phyloP scores from a whole-genome alignment of 2,888 invertebrate species.

The Dicyrtomina minuta region DNA sequence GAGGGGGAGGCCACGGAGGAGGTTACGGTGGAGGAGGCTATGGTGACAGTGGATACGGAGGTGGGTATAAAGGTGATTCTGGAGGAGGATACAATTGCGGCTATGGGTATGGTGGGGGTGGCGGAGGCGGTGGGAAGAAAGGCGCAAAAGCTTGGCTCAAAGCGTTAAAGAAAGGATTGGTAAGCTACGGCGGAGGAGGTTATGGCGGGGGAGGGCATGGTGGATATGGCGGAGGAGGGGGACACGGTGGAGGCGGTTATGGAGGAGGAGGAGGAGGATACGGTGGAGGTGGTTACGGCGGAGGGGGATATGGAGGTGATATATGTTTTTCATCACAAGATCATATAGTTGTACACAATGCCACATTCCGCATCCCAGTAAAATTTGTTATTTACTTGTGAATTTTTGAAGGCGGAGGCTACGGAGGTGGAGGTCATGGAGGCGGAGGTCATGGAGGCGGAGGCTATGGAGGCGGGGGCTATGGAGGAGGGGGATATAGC shows the following conservation, averaged over 20 bases:
- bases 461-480: neutral
- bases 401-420: no score
- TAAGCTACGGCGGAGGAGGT: neutral
- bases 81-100: slow-evolving; percentile 8
- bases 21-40: slow-evolving; percentile 8
- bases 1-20: slow-evolving; percentile 7
- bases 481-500: slow-evolving; percentile 8
- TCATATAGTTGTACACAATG: neutral
- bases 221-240: neutral
- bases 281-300: neutral
- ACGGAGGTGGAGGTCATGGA: slow-evolving; percentile 21
- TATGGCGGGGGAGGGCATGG: neutral
- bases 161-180: slow-evolving; percentile 20
- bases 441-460: slow-evolving; percentile 12
- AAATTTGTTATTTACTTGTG: neutral
- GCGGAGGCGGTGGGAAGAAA: slow-evolving; percentile 3
- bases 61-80: neutral
- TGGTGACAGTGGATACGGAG: slow-evolving; percentile 12
- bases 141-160: slow-evolving; percentile 17
- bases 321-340: neutral
- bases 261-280: slow-evolving; percentile 14
- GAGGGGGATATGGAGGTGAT: neutral
- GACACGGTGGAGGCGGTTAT: slow-evolving; percentile 23
- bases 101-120: neutral
- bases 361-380: no score